Conservation (phyloP, 1,140 invertebrate genomes). For the Drosophila azteca region DNA sequence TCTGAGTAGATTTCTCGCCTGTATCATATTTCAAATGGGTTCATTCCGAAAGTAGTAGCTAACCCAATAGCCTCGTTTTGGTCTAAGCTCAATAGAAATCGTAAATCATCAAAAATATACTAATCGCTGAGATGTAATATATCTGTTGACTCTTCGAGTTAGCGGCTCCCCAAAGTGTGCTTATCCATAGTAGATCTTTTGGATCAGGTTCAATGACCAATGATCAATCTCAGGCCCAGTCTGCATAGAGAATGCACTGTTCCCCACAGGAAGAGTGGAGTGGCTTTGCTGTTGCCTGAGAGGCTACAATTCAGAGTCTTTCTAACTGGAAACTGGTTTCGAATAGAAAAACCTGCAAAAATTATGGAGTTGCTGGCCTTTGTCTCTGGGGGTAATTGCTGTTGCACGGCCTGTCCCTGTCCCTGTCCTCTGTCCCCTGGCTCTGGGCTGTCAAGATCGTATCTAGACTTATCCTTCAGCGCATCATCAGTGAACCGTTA, state of each 20-base stretch:
- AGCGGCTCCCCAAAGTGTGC: constrained; percentile 14
- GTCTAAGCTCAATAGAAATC: constrained; percentile 9
- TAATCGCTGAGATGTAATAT: constrained; percentile 52
- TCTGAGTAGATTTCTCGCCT: background rate
- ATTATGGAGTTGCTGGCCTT: constrained; percentile 52
- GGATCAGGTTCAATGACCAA: constrained; percentile 68
- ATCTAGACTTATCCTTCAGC: constrained; percentile 55
- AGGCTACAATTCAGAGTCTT: background rate
- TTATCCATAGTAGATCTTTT: constrained; percentile 21
- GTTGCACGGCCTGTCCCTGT: constrained; percentile 5
- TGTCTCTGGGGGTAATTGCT: constrained; percentile 46
- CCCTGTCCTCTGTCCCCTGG: background rate
- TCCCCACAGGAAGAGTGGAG: constrained; percentile 59
- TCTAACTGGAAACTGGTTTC: constrained; percentile 60
- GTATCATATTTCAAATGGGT: constrained; percentile 4
- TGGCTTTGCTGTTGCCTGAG: background rate
- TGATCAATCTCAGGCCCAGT: background rate
- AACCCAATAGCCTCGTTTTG: constrained; percentile 62
- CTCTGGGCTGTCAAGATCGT: constrained; percentile 51
- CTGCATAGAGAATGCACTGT: constrained; percentile 19
- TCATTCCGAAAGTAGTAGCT: constrained; percentile 7
- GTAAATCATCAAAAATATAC: constrained; percentile 61
- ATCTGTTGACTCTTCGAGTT: constrained; percentile 54
- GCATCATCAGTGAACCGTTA: constrained; percentile 46
- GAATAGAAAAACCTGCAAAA: constrained; percentile 41